Percentiles rank a stretch among this genome's conserved stretches.
phyloP scores from a whole-genome alignment of 2,113 vertebrate genomes.

The Siniperca knerii region DNA sequence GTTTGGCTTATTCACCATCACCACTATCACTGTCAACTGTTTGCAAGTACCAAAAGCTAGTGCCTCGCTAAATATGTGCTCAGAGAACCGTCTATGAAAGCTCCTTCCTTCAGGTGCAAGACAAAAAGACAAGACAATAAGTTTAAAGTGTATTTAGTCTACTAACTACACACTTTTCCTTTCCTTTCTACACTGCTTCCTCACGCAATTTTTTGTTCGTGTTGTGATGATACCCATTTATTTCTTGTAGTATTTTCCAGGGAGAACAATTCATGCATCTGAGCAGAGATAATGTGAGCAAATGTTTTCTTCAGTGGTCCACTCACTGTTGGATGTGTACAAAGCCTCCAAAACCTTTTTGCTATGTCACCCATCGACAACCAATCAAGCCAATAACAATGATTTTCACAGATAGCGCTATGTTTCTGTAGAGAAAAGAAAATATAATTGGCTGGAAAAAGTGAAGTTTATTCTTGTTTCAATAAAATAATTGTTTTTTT shows the following conservation, averaged over 20 bases:
- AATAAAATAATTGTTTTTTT: conserved; percentile 20
- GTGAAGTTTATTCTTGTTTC: conserved; percentile 61
- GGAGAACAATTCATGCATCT: conserved; percentile 45
- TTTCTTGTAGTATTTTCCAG: conserved; percentile 51
- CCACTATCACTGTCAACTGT: conserved; percentile 40
- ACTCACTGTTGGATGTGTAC: conserved; percentile 20
- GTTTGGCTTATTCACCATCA: conserved; percentile 42
- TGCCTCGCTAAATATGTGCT: conserved; percentile 53
- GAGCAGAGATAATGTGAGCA: conserved; percentile 50
- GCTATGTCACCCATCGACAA: conserved; percentile 48
- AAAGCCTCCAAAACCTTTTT: conserved; percentile 50
- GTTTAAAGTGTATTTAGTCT: conserved; percentile 59
- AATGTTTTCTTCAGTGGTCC: conserved; percentile 54
- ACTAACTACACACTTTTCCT: conserved; percentile 27
- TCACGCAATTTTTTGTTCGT: conserved; percentile 21
- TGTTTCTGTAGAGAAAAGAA: conserved; percentile 42
- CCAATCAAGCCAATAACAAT: conserved; percentile 56
- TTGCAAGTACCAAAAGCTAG: conserved; percentile 42
- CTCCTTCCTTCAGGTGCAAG: conserved; percentile 39
- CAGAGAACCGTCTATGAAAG: conserved; percentile 46
- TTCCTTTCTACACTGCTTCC: conserved; percentile 14
- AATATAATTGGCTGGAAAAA: conserved; percentile 70
- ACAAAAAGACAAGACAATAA: conserved; percentile 48
- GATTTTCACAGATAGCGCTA: conserved; percentile 42
- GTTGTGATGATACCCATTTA: conserved; percentile 51